phyloP scores from a whole-genome alignment of 2,113 vertebrate genomes.

The Dascyllus trimaculatus region DNA sequence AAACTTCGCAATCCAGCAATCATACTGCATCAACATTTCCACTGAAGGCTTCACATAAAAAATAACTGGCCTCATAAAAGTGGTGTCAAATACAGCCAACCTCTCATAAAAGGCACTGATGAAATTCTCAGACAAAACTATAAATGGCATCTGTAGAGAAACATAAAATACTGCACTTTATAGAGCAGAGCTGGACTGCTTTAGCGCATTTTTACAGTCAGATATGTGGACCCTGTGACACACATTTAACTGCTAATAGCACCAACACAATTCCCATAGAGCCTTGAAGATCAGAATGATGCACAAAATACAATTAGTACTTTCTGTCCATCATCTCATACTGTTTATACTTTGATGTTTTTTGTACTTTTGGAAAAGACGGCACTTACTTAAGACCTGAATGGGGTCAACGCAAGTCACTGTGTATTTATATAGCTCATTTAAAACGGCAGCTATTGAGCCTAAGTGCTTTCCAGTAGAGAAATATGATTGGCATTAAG shows the following conservation, averaged over 20 bases:
- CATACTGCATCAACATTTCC: slow-evolving; percentile 71
- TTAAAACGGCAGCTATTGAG: no score
- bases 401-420: no score
- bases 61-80: slow-evolving; percentile 70
- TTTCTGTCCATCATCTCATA: no score
- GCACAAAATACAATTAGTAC: background rate
- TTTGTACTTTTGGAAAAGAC: background rate
- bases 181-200: slow-evolving; percentile 29
- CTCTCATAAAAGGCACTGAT: slow-evolving; percentile 73
- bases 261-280: slow-evolving; percentile 10
- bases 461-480: no score
- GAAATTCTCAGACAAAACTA: slow-evolving; percentile 71
- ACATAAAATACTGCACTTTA: slow-evolving; percentile 53
- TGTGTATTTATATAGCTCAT: no score
- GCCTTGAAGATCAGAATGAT: background rate
- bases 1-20: slow-evolving; percentile 61
- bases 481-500: no score
- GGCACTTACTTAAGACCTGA: background rate
- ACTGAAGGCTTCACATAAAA: slow-evolving; percentile 75
- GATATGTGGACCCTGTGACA: slow-evolving; percentile 35
- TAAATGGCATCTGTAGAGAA: slow-evolving; percentile 66
- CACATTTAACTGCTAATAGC: slow-evolving; percentile 16
- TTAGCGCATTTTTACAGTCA: slow-evolving; percentile 22
- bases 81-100: slow-evolving; percentile 65
- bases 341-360: background rate